Conservation (phyloP, 2,797 vertebrate species). For the Crocodylus rhombifer region DNA sequence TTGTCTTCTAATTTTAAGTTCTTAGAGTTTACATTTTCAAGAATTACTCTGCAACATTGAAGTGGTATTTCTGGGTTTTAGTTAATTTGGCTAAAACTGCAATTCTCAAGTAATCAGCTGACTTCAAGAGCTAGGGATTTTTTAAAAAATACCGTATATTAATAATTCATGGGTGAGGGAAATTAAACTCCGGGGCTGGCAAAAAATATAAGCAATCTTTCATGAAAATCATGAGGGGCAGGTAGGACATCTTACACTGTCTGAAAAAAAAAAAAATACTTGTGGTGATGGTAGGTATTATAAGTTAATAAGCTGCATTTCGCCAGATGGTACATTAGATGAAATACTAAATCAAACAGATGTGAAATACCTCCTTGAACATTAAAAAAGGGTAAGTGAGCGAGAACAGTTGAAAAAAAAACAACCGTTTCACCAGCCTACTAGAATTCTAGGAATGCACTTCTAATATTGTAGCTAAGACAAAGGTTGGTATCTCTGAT, state of each 20-base stretch:
- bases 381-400: constrained; percentile 8
- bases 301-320: neutral
- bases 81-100: neutral
- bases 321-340: constrained; percentile 20
- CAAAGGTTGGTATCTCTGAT: neutral
- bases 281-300: neutral
- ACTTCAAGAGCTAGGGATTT: neutral
- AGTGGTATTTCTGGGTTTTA: neutral
- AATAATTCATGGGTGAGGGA: neutral
- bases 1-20: neutral
- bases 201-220: neutral
- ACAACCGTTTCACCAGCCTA: neutral
- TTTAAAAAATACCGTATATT: neutral
- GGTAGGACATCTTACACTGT: neutral
- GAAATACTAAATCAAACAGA: neutral
- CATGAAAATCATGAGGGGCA: neutral
- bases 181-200: neutral
- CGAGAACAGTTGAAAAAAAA: neutral
- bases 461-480: neutral
- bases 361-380: constrained; percentile 2
- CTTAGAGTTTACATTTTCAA: neutral
- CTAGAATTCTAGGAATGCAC: constrained; percentile 36
- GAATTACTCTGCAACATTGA: neutral
- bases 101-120: neutral
- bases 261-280: neutral